Conservation (phyloP, 2,888 invertebrate species). For the Noctua pronuba region DNA sequence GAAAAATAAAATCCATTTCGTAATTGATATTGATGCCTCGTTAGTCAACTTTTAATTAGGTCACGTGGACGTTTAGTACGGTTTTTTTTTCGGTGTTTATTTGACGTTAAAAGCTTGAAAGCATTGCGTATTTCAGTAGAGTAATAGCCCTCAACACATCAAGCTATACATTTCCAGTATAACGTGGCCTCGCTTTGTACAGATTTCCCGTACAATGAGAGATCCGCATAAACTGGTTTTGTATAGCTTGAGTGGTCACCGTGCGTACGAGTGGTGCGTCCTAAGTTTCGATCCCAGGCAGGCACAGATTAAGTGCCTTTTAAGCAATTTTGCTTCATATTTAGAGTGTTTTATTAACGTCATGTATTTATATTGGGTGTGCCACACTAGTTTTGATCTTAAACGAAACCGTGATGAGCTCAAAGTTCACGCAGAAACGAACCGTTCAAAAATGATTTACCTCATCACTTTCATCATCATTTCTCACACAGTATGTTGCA, state of each 20-base stretch:
- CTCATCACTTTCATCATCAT: too few species aligned
- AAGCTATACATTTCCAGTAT: too few species aligned
- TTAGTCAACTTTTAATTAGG: slow-evolving; percentile 1
- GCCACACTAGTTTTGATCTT: not conserved
- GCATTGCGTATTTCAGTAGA: not conserved
- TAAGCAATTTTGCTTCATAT: not conserved
- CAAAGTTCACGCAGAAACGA: not conserved
- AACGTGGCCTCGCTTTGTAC: too few species aligned
- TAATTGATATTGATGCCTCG: slow-evolving; percentile 15
- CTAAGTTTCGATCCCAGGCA: not conserved
- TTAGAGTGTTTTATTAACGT: not conserved
- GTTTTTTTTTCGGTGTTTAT: not conserved
- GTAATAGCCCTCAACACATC: not conserved
- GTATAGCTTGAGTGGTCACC: too few species aligned
- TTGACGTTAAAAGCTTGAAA: not conserved
- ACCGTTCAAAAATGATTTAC: too few species aligned
- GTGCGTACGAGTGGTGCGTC: not conserved
- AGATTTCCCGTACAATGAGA: too few species aligned
- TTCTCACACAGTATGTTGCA: slow-evolving; percentile 4
- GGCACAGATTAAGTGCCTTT: not conserved
- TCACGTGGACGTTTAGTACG: not conserved
- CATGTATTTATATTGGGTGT: not conserved
- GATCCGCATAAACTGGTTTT: too few species aligned
- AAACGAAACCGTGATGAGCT: not conserved
- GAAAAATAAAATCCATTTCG: slow-evolving; percentile 31